These are phyloP conservation scores for Eilema caniola DNA, from an alignment of 2,888 invertebrate species.

Conservation along the genomic window DNA sequence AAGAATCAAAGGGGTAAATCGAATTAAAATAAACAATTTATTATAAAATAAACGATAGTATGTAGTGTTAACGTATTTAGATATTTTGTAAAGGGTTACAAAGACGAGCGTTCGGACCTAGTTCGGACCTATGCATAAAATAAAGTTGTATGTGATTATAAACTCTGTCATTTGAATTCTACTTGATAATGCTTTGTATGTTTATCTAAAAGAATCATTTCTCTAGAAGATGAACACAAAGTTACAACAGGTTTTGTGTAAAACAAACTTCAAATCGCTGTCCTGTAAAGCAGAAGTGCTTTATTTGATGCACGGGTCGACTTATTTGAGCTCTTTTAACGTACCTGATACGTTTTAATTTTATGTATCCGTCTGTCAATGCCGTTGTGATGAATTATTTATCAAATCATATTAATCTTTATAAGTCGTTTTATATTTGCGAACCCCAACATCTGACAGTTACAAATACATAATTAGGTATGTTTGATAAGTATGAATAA, in stretches of 20 bases:
- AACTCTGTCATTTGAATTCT: too few species aligned
- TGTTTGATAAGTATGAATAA: constrained; percentile 1
- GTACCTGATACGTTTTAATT: constrained; percentile 13
- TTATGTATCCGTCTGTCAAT: neutral
- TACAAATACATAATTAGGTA: neutral
- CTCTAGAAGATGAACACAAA: too few species aligned
- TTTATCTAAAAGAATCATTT: too few species aligned
- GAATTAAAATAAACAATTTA: constrained; percentile 1
- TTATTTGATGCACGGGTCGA: too few species aligned
- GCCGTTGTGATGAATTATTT: constrained; percentile 2
- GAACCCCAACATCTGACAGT: neutral
- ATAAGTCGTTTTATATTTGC: neutral
- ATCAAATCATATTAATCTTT: neutral
- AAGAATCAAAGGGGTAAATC: constrained; percentile 13
- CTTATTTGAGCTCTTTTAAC: neutral
- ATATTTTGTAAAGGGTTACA: constrained; percentile 19
- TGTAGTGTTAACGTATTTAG: constrained; percentile 7
- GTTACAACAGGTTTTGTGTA: too few species aligned
- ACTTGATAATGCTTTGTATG: too few species aligned
- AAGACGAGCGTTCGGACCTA: neutral
- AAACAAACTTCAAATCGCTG: too few species aligned
- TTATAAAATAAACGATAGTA: neutral
- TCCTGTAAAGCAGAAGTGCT: too few species aligned
- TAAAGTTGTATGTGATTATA: too few species aligned
- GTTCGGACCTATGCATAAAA: too few species aligned